Evolutionary conservation across 2,797 vertebrate genomes (phyloP).

Genomic region (Tapera naevia): DNA sequence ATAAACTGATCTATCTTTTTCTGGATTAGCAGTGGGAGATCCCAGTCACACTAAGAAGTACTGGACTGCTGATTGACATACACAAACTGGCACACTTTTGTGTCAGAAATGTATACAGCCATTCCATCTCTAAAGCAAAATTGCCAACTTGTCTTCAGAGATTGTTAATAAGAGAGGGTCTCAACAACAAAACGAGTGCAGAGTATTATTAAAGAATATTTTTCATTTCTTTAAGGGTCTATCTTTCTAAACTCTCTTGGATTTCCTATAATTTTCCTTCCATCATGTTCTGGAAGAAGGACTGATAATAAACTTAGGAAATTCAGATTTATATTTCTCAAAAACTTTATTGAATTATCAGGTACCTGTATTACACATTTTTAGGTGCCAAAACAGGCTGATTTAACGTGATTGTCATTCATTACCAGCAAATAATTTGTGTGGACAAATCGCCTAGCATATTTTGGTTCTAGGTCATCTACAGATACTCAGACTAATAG

Average conservation of each 20-base stretch:
- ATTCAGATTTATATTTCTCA: background rate
- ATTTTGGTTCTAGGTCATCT: background rate
- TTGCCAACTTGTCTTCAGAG: background rate
- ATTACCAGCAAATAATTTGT: background rate
- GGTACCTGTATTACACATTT: background rate
- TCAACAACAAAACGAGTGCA: background rate
- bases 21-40: conserved; percentile 49
- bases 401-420: background rate
- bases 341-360: background rate
- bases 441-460: background rate
- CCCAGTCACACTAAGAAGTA: conserved; percentile 39
- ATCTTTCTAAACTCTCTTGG: background rate
- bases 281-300: background rate
- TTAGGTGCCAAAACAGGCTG: background rate
- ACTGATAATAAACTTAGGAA: background rate
- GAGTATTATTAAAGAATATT: background rate
- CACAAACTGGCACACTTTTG: conserved; percentile 12
- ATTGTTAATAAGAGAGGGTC: background rate
- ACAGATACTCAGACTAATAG: background rate
- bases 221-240: background rate
- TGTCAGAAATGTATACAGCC: conserved; percentile 2
- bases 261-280: background rate
- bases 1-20: conserved; percentile 64
- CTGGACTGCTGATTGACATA: conserved; percentile 45
- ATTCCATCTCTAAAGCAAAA: conserved; percentile 13